Percentiles rank a stretch among this genome's conserved stretches.
These are phyloP conservation scores for Barypeithes pellucidus DNA, from an alignment of 2,888 invertebrate species.

Conservation along the genomic window DNA sequence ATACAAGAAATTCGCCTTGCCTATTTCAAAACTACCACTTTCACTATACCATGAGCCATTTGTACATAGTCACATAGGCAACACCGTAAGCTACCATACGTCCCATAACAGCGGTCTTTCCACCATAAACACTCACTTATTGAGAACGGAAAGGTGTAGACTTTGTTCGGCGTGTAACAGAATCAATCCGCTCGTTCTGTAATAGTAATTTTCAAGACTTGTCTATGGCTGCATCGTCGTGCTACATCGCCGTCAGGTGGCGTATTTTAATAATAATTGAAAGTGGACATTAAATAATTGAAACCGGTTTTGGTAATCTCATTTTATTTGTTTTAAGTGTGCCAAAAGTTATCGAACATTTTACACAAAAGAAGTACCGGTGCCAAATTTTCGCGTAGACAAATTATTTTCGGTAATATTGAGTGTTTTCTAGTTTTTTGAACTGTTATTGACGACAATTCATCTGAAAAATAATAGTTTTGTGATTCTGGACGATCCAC, in stretches of 20 bases:
- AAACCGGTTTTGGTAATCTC: conserved; percentile 30
- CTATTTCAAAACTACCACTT: too few species aligned
- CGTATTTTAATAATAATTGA: conserved; percentile 25
- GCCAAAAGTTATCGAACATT: conserved; percentile 21
- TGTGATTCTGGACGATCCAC: background rate
- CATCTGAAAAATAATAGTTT: background rate
- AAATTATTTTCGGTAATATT: background rate
- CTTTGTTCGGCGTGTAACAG: conserved; percentile 24
- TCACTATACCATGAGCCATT: too few species aligned
- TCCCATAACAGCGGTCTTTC: conserved; percentile 35
- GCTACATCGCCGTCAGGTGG: conserved; percentile 16
- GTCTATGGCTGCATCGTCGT: conserved; percentile 5
- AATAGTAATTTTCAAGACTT: conserved; percentile 42
- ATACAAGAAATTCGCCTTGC: too few species aligned
- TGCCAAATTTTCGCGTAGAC: conserved; percentile 7
- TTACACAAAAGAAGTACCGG: conserved; percentile 2
- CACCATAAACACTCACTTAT: conserved; percentile 35
- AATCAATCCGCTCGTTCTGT: conserved; percentile 15
- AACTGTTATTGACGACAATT: background rate
- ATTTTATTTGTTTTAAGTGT: conserved; percentile 18
- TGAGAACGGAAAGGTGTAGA: conserved; percentile 27
- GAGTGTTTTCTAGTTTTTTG: too few species aligned
- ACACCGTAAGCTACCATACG: conserved; percentile 28
- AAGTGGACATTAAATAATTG: conserved; percentile 29
- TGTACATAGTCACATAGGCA: background rate